Percentiles rank a stretch among this genome's conserved stretches.
These are phyloP conservation scores for Amphipyra tragopoginis DNA, from an alignment of 2,888 invertebrate genomes.

Conservation along the genomic window DNA sequence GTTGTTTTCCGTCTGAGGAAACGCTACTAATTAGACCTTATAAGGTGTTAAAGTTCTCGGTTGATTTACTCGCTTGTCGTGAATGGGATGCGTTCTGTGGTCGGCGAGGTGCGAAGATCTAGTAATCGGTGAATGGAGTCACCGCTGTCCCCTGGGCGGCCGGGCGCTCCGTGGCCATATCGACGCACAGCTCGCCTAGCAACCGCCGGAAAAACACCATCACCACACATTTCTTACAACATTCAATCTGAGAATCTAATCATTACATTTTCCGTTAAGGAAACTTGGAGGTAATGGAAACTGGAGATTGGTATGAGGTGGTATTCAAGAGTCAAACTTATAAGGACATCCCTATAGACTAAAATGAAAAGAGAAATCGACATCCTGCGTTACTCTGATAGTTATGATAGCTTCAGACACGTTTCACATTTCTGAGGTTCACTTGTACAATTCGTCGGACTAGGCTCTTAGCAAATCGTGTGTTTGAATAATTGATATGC, in stretches of 20 bases:
- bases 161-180: constrained; percentile 39
- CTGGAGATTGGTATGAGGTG: constrained; percentile 38
- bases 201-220: constrained; percentile 69
- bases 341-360: constrained; percentile 48
- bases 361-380: constrained; percentile 58
- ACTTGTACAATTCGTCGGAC: constrained; percentile 8
- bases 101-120: constrained; percentile 85
- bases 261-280: constrained; percentile 43
- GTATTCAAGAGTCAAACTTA: constrained; percentile 43
- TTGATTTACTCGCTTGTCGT: constrained; percentile 87
- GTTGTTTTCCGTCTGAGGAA: constrained; percentile 85
- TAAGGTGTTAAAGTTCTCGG: constrained; percentile 77
- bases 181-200: constrained; percentile 43
- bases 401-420: constrained; percentile 34
- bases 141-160: constrained; percentile 63
- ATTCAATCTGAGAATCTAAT: constrained; percentile 49
- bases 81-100: constrained; percentile 87
- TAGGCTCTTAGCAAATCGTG: constrained; percentile 33
- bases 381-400: constrained; percentile 50
- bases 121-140: constrained; percentile 82
- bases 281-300: constrained; percentile 56
- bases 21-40: constrained; percentile 76
- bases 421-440: constrained; percentile 38
- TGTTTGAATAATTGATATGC: constrained; percentile 43
- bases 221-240: constrained; percentile 68